phyloP scores from a whole-genome alignment of 2,113 vertebrate genomes.

The Acrocephalus arundinaceus region DNA sequence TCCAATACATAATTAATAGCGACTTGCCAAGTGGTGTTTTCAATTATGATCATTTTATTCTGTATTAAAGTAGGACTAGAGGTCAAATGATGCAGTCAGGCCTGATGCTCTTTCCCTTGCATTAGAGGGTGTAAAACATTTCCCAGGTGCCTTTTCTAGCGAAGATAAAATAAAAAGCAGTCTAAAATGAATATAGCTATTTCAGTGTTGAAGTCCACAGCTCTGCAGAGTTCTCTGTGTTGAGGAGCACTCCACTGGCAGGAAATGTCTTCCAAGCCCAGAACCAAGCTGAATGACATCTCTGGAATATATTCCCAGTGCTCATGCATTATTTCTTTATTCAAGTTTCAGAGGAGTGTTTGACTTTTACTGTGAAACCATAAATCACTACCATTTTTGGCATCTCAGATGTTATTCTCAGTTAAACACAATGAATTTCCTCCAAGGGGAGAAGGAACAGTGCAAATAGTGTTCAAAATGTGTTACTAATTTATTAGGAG shows the following conservation, averaged over 20 bases:
- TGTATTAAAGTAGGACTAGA: not conserved
- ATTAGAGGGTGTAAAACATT: not conserved
- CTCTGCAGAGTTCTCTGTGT: not conserved
- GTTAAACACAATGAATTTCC: constrained; percentile 8
- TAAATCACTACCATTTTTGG: constrained; percentile 11
- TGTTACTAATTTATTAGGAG: constrained; percentile 5
- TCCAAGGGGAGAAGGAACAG: not conserved
- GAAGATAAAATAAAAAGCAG: not conserved
- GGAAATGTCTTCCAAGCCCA: not conserved
- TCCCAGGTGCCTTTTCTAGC: not conserved
- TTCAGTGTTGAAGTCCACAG: not conserved
- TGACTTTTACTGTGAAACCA: constrained; percentile 24
- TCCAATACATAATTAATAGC: constrained; percentile 11
- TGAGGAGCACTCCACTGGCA: not conserved
- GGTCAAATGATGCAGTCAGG: not conserved
- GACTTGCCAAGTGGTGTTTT: constrained; percentile 20
- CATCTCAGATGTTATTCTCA: not conserved
- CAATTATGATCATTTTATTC: not conserved
- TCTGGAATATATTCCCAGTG: not conserved
- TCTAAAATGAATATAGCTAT: not conserved
- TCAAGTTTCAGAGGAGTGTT: constrained; percentile 12
- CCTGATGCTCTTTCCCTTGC: not conserved
- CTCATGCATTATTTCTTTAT: not conserved
- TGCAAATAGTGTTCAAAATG: constrained; percentile 8
- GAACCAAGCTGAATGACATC: not conserved